Percentiles rank a stretch among this genome's conserved stretches.
These are phyloP conservation scores for Amphipyra tragopoginis DNA, from an alignment of 2,888 invertebrate species.

Conservation along the genomic window DNA sequence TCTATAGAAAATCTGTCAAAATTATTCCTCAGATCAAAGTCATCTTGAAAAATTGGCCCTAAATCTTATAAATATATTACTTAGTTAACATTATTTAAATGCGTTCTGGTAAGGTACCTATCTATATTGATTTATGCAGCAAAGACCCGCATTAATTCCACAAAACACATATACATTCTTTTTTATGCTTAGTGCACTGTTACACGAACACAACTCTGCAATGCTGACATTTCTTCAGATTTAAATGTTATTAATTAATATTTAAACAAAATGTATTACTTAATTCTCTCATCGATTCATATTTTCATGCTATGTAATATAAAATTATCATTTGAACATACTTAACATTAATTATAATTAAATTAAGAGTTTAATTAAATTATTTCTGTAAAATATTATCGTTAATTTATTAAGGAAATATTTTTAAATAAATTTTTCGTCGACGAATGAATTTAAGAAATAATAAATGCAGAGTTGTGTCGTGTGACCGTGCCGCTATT, in stretches of 20 bases:
- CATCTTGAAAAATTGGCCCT: no score
- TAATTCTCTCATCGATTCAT: slow-evolving; percentile 31
- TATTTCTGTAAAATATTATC: slow-evolving; percentile 17
- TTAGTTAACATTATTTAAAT: not conserved
- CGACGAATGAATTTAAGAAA: not conserved
- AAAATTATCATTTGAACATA: slow-evolving; percentile 13
- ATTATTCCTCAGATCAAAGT: no score
- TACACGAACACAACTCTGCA: slow-evolving; percentile 37
- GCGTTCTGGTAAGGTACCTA: slow-evolving; percentile 47
- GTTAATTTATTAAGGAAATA: slow-evolving; percentile 8
- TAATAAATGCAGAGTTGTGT: slow-evolving; percentile 41
- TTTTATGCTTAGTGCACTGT: slow-evolving; percentile 26
- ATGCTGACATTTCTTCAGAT: slow-evolving; percentile 1
- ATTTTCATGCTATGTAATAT: slow-evolving; percentile 4
- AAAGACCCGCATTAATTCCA: slow-evolving; percentile 23
- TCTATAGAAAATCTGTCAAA: no score
- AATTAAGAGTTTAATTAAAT: slow-evolving; percentile 5
- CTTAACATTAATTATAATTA: slow-evolving; percentile 2
- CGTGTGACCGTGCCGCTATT: slow-evolving; percentile 11
- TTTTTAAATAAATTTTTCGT: not conserved
- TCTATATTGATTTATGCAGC: slow-evolving; percentile 28
- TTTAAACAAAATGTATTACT: slow-evolving; percentile 9
- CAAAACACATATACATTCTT: slow-evolving; percentile 19
- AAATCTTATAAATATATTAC: no score
- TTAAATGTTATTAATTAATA: slow-evolving; percentile 27